Conservation (phyloP, 64 coral and sea anemone genomes). For the Acropora tenuis region DNA sequence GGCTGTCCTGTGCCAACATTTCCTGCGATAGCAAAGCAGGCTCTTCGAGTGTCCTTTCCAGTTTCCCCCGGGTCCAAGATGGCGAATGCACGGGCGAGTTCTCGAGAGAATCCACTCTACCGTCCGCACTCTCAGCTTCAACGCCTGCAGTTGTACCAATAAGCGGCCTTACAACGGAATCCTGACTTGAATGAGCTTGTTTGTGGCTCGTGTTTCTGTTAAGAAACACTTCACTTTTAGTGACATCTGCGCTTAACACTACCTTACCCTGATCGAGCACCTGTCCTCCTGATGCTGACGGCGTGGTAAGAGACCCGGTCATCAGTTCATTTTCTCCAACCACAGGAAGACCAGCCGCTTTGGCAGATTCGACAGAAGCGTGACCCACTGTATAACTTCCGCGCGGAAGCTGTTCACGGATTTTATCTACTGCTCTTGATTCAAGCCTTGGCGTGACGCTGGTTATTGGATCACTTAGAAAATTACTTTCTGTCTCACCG, state of each 20-base stretch:
- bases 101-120: constrained; percentile 20
- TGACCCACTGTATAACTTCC: constrained; percentile 90
- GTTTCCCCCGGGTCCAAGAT: constrained; percentile 14
- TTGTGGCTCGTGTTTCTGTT: background rate
- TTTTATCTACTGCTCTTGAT: constrained; percentile 24
- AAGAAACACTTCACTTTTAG: background rate
- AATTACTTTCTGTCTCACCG: background rate
- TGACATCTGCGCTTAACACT: background rate
- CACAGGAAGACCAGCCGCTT: constrained; percentile 96
- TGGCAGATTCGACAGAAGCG: constrained; percentile 74
- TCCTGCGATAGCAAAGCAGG: constrained; percentile 2
- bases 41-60: background rate
- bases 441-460: constrained; percentile 54
- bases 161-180: constrained; percentile 6
- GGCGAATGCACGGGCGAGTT: constrained; percentile 27
- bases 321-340: constrained; percentile 33
- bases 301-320: background rate
- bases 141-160: background rate
- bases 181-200: background rate
- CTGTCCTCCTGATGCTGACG: background rate
- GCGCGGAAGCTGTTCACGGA: constrained; percentile 55
- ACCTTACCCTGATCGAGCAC: background rate
- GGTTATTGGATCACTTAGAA: constrained; percentile 20
- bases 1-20: background rate
- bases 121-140: background rate